Conservation (phyloP, 2,888 invertebrate species). For the Gerris lacustris region DNA sequence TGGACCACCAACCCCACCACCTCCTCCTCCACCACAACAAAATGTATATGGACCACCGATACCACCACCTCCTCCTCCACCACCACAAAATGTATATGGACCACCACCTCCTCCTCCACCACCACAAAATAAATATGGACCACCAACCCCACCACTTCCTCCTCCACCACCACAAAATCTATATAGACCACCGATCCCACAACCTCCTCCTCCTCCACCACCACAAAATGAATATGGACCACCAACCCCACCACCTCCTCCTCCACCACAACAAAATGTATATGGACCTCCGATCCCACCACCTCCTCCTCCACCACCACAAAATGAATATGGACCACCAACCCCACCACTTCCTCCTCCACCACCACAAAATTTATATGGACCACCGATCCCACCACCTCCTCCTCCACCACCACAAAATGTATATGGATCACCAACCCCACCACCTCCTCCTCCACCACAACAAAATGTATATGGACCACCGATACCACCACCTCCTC, state of each 20-base stretch:
- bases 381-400: constrained; percentile 28
- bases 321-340: constrained; percentile 18
- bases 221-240: no score
- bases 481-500: constrained; percentile 27
- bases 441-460: constrained; percentile 27
- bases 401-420: constrained; percentile 24
- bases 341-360: constrained; percentile 22
- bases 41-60: constrained; percentile 25
- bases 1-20: constrained; percentile 27
- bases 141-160: constrained; percentile 21
- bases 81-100: constrained; percentile 12
- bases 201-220: constrained; percentile 19
- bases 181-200: constrained; percentile 7
- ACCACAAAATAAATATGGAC: constrained; percentile 6
- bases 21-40: constrained; percentile 24
- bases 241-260: constrained; percentile 17
- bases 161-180: constrained; percentile 28
- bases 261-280: constrained; percentile 23
- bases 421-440: constrained; percentile 25
- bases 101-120: constrained; percentile 24
- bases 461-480: constrained; percentile 18
- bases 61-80: constrained; percentile 25
- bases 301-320: constrained; percentile 10
- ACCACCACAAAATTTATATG: constrained; percentile 12
- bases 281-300: constrained; percentile 24